phyloP scores from a whole-genome alignment of 2,797 vertebrate species.

The Platyrinchus mystaceus region DNA sequence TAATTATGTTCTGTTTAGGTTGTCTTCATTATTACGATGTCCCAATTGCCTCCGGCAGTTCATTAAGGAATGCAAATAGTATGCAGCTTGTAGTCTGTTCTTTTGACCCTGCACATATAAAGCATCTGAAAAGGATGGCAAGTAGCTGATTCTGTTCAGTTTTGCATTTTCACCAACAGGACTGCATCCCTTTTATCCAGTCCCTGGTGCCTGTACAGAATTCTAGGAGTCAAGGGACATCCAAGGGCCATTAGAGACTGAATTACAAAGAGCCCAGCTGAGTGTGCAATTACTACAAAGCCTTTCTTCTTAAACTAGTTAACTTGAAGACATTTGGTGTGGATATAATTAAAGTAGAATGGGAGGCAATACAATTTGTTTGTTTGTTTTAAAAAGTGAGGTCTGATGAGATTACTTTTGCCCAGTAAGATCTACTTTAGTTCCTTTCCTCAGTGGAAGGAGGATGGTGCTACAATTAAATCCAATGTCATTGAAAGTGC shows the following conservation, averaged over 20 bases:
- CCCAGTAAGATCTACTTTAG: neutral
- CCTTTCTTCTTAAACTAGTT: neutral
- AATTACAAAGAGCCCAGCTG: neutral
- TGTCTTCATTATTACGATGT: neutral
- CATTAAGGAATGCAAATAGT: constrained; percentile 50
- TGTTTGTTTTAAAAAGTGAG: neutral
- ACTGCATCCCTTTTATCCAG: neutral
- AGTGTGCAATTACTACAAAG: constrained; percentile 7
- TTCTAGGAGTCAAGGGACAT: neutral
- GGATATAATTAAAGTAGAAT: neutral
- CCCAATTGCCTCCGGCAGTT: constrained; percentile 42
- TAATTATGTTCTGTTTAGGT: constrained; percentile 24
- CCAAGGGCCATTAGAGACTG: neutral
- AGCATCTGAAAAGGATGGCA: neutral
- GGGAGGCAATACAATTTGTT: neutral
- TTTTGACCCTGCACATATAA: constrained; percentile 5
- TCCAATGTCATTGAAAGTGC: neutral
- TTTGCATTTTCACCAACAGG: neutral
- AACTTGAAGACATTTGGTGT: neutral
- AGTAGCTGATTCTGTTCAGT: neutral
- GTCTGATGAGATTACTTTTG: neutral
- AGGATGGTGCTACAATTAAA: neutral
- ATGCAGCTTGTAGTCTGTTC: constrained; percentile 3
- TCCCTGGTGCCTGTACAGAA: neutral
- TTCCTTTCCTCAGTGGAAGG: neutral